These are phyloP conservation scores for Podargus strigoides DNA, from an alignment of 2,797 vertebrate species.

Conservation along the genomic window DNA sequence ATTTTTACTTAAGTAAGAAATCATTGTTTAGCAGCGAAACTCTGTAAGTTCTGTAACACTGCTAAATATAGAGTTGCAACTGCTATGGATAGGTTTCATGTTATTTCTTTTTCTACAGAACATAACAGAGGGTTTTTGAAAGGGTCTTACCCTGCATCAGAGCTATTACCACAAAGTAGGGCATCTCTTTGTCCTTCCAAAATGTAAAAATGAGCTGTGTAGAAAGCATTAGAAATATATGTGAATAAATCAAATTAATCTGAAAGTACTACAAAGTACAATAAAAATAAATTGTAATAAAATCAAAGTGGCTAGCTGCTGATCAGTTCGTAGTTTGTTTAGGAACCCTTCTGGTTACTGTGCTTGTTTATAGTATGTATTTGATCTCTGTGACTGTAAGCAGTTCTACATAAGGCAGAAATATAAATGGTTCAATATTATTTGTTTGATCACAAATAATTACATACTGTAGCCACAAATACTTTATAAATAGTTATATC, in stretches of 20 bases:
- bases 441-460: neutral
- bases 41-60: neutral
- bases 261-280: neutral
- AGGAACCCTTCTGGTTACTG: neutral
- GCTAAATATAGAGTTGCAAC: neutral
- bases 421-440: neutral
- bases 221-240: slow-evolving; percentile 27
- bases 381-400: neutral
- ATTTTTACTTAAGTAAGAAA: neutral
- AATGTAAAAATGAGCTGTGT: slow-evolving; percentile 81
- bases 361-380: neutral
- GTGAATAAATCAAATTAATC: neutral
- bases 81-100: neutral
- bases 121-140: neutral
- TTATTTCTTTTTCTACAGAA: neutral
- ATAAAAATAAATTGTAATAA: neutral
- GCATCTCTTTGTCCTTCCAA: slow-evolving; percentile 81
- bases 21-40: neutral
- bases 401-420: neutral
- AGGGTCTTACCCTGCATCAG: slow-evolving; percentile 86
- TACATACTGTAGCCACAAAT: neutral
- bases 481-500: slow-evolving; percentile 1
- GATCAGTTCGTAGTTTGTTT: neutral
- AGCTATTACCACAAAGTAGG: slow-evolving; percentile 88
- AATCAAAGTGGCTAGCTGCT: neutral